These are phyloP conservation scores for Ochlodes sylvanus DNA, from an alignment of 2,888 invertebrate genomes.

Conservation along the genomic window DNA sequence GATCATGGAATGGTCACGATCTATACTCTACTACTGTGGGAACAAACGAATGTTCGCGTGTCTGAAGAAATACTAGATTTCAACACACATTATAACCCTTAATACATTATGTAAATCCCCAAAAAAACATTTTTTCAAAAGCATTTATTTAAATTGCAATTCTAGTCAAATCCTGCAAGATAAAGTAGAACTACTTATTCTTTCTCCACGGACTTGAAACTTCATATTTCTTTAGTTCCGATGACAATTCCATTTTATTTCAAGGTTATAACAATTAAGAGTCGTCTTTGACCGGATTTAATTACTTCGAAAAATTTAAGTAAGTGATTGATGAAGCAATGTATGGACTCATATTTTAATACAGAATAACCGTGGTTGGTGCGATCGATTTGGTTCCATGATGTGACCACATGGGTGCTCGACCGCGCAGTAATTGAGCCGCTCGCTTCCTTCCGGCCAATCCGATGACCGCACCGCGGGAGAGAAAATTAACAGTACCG, in stretches of 20 bases:
- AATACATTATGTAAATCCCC: no score
- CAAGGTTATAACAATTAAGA: no score
- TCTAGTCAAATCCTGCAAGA: no score
- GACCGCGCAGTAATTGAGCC: conserved; percentile 71
- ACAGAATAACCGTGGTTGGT: conserved; percentile 38
- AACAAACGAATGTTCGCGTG: conserved; percentile 54
- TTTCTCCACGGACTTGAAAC: no score
- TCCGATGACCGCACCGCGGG: conserved; percentile 42
- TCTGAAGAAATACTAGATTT: neutral
- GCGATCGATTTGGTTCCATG: conserved; percentile 64
- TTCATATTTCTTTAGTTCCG: no score
- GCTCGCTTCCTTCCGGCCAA: conserved; percentile 75
- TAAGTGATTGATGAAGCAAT: neutral
- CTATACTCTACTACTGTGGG: conserved; percentile 65
- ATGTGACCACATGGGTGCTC: conserved; percentile 60
- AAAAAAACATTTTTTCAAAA: no score
- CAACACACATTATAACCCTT: no score
- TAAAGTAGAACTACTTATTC: no score
- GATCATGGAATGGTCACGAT: conserved; percentile 75
- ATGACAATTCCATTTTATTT: no score
- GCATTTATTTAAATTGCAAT: no score
- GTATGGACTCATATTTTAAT: neutral
- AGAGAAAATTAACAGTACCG: conserved; percentile 15
- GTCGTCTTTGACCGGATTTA: no score
- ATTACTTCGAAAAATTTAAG: no score